These are phyloP conservation scores for Crossaster papposus DNA, from an alignment of 53 echinoderm and acorn worm species.

Conservation along the genomic window DNA sequence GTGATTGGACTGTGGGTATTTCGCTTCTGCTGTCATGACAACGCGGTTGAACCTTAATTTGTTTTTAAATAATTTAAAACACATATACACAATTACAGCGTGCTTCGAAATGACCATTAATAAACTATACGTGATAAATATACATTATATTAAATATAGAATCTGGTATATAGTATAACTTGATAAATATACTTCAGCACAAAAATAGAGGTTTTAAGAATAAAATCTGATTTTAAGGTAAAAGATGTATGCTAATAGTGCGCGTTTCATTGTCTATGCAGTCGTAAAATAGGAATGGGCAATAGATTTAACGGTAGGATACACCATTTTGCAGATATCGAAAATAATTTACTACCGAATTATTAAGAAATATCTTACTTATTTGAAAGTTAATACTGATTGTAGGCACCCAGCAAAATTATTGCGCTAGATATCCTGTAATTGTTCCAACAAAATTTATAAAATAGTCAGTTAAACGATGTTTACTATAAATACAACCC, in stretches of 20 bases:
- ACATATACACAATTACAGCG: neutral
- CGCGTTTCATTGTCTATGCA: neutral
- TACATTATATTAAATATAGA: neutral
- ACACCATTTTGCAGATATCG: too few species aligned
- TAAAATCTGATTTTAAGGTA: neutral
- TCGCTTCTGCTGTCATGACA: neutral
- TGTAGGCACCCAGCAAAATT: too few species aligned
- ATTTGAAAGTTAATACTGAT: too few species aligned
- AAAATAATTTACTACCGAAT: too few species aligned
- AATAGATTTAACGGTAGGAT: neutral
- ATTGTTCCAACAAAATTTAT: too few species aligned
- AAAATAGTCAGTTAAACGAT: too few species aligned
- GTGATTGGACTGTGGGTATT: neutral
- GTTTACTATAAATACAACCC: too few species aligned
- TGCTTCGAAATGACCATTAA: neutral
- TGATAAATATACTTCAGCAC: neutral
- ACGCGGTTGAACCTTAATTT: neutral
- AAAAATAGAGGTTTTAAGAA: neutral
- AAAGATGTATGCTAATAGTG: neutral
- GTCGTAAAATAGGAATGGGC: neutral
- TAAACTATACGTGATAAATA: neutral
- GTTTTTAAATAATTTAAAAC: neutral
- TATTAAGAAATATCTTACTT: too few species aligned
- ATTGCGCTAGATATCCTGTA: too few species aligned
- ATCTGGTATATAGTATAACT: neutral